Evolutionary conservation across 2,888 invertebrate genomes (phyloP).

Genomic region (Catocala fraxini): DNA sequence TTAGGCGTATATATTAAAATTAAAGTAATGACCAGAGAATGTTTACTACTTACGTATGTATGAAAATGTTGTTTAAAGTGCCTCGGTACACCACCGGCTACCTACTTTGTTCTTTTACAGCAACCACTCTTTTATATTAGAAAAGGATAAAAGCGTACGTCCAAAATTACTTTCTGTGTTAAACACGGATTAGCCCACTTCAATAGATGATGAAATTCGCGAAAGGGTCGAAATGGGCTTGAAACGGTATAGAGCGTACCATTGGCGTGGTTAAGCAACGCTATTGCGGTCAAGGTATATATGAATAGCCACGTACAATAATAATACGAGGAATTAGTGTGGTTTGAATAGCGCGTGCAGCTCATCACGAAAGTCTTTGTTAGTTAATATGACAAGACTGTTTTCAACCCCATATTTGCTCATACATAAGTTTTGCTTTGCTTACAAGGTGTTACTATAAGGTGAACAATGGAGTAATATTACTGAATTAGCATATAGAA

Average conservation of each 20-base stretch:
- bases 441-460: too few species aligned
- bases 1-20: not conserved
- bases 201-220: slow-evolving; percentile 41
- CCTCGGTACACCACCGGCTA: slow-evolving; percentile 10
- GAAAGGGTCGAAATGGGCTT: slow-evolving; percentile 1
- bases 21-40: not conserved
- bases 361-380: too few species aligned
- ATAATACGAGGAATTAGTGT: too few species aligned
- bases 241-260: not conserved
- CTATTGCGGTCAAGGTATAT: too few species aligned
- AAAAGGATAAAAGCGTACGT: slow-evolving; percentile 35
- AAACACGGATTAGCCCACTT: slow-evolving; percentile 41
- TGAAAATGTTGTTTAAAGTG: slow-evolving; percentile 14
- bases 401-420: too few species aligned
- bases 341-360: too few species aligned
- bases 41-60: slow-evolving; percentile 6
- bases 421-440: too few species aligned
- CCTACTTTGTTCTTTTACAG: slow-evolving; percentile 13
- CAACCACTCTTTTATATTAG: slow-evolving; percentile 28
- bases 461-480: too few species aligned
- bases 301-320: too few species aligned
- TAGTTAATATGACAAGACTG: too few species aligned
- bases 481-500: too few species aligned
- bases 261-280: too few species aligned
- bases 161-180: slow-evolving; percentile 42